Evolutionary conservation across 1,140 invertebrate species (phyloP), one percentile per base, ranked within the genome.

Genomic region (Tenebrio molitor): DNA sequence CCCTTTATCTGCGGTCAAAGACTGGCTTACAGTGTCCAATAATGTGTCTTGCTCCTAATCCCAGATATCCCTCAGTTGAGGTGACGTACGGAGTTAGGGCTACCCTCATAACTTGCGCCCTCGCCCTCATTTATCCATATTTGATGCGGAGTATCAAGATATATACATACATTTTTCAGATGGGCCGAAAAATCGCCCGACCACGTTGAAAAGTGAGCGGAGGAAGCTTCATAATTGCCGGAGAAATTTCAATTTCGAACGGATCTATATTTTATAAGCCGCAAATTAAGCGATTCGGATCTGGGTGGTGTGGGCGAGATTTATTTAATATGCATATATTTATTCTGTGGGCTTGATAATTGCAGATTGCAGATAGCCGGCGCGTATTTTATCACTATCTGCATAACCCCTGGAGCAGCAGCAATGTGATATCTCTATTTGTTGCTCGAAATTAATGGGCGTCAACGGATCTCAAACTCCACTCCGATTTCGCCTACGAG

Each of bases 1-100:
- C 73, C 68, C 72, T 66, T 73, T 78, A 78, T 78, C 77, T 78
- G 72, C 76, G 68, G 69, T 50, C 72, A 69, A 75, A 71, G 74
- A 79, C 76, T 79, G 73, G 77, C 76, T 79, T 79, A 77, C 72
- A 71, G 77, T 50, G 76, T 79, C 77, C 77, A 79, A 79, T 79
- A 79, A 79, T 76, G 74, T 75, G 76, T 77, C 77, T 74, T 76
- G 74, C 42, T 19, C 71, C 76, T 77, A 79, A 76, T 76, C 75
- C 74, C 12, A 62, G 74, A 74, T 75, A 74, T 74, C 73, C 76
- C 76, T 66, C 65, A 44, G 34, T 53, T 42, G 71, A 75, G 73
- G 73, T 77, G 75, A 75, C 73, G 74, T 73, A 64, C 8, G 50
- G 58, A 72, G 73, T 70, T 72, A 72, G 69, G 62, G 39, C 65